phyloP scores from a whole-genome alignment of 1,140 invertebrate species.

The Brachionus rubens region DNA sequence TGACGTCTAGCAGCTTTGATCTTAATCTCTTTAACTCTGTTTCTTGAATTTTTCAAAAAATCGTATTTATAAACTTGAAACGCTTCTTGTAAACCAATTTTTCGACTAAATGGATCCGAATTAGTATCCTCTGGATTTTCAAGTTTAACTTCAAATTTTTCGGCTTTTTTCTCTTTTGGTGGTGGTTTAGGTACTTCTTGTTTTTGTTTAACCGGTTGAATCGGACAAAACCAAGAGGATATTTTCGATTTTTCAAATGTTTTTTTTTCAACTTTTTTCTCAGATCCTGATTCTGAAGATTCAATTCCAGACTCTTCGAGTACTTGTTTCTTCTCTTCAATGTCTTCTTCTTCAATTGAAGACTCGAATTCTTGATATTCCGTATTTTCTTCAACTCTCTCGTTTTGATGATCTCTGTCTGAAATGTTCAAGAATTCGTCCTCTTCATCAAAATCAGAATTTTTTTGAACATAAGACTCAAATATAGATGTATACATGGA shows the following conservation, averaged over 20 bases:
- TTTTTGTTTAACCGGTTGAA: not conserved
- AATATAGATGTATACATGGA: not conserved
- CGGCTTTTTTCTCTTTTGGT: not conserved
- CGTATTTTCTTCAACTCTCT: not conserved
- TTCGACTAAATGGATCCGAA: not conserved
- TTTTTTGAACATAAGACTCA: not conserved
- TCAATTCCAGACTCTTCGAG: conserved; percentile 17
- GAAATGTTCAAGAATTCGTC: not conserved
- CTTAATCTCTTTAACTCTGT: conserved; percentile 32
- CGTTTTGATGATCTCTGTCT: not conserved
- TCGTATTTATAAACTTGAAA: conserved; percentile 32
- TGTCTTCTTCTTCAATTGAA: not conserved
- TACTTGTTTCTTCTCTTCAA: not conserved
- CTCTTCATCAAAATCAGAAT: not conserved
- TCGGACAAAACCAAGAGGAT: conserved; percentile 18
- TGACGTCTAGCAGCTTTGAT: conserved; percentile 18
- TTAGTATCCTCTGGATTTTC: not conserved
- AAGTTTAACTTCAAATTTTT: conserved; percentile 1
- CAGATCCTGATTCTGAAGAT: conserved; percentile 14
- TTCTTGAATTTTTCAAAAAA: conserved; percentile 1
- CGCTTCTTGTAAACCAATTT: conserved; percentile 21
- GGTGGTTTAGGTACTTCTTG: not conserved
- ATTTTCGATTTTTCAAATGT: not conserved
- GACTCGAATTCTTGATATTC: not conserved
- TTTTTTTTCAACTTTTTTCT: not conserved